phyloP scores from a whole-genome alignment of 2,888 invertebrate species.

The Megaustenia siamemsis region DNA sequence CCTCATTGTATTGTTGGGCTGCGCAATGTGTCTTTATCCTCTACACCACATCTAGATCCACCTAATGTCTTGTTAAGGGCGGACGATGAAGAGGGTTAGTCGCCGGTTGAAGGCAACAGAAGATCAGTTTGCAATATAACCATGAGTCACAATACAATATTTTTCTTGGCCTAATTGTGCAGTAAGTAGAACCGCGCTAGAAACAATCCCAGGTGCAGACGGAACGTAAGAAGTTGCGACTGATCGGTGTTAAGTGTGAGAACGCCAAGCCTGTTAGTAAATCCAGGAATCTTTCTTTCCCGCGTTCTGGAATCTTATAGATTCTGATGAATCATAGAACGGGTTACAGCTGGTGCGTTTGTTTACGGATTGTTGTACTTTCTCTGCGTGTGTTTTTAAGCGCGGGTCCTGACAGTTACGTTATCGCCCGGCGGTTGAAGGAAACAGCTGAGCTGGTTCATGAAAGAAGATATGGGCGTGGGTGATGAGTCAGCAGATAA shows the following conservation, averaged over 20 bases:
- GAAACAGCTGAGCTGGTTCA: neutral
- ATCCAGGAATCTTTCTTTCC: neutral
- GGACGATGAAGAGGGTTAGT: too few relatives aligned
- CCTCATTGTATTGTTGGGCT: too few relatives aligned
- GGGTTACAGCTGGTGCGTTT: neutral
- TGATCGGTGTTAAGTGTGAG: neutral
- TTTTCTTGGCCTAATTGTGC: too few relatives aligned
- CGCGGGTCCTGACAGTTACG: neutral
- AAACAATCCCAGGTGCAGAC: too few relatives aligned
- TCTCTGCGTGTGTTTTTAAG: neutral
- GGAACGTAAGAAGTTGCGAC: too few relatives aligned
- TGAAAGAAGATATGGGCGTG: neutral
- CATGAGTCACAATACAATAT: too few relatives aligned
- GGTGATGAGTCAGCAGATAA: neutral
- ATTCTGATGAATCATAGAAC: neutral
- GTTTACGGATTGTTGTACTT: neutral
- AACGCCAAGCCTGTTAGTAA: neutral
- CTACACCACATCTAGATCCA: too few relatives aligned
- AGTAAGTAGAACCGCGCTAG: too few relatives aligned
- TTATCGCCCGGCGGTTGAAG: neutral
- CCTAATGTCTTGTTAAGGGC: too few relatives aligned
- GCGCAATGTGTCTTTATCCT: too few relatives aligned
- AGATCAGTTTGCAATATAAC: too few relatives aligned
- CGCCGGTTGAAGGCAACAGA: too few relatives aligned
- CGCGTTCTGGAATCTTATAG: conserved; percentile 1